Evolutionary conservation across 2,113 vertebrate genomes (phyloP), one percentile per base, ranked within the genome.

Genomic region (Eptesicus fuscus): DNA sequence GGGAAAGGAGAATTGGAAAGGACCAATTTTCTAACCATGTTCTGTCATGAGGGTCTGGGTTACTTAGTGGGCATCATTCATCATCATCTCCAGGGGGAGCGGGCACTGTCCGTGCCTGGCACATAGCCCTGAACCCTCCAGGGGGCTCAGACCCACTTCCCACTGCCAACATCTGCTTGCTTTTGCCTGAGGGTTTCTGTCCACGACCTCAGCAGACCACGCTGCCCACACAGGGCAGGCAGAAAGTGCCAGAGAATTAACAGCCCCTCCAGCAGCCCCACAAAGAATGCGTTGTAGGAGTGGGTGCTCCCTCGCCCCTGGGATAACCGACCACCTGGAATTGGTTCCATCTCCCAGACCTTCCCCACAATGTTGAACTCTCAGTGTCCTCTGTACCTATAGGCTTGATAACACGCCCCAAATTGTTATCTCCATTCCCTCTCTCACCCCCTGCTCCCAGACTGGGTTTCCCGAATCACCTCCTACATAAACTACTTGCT

Each of bases 11-110:
- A 40, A 16, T 11, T 40, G 17, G 17, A 35, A 78, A 16, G n/a
- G n/a, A 16, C n/a, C 0, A 0, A 3, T 61, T 53, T 67, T 79
- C 77, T 59, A 65, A 23, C 22, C 1, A 0, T 2, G n/a, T 20
- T 40, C 1, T 10, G 16, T 14, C 82, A 17, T 17, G 70, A 74
- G 53, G 69, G 40, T n/a, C 47, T 73, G 49, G 78, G 51, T 73
- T 32, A 8, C 14, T 47, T 28, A 30, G 37, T 4, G 28, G 49
- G 28, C 17, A 4, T 20, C 83, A 5, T 49, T 23, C 5, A 40
- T 83, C 85, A 40, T 56, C 25, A n/a, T 1, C 51, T 9, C 20
- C 32, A 2, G 0, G 18, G 37, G 20, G 1, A 23, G 37, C 10
- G 30, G 74, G 28, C 11, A 2, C 80, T 2, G 20, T 25, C 78